Conservation (phyloP, 2,113 vertebrate genomes). For the Prochilodus magdalenae region DNA sequence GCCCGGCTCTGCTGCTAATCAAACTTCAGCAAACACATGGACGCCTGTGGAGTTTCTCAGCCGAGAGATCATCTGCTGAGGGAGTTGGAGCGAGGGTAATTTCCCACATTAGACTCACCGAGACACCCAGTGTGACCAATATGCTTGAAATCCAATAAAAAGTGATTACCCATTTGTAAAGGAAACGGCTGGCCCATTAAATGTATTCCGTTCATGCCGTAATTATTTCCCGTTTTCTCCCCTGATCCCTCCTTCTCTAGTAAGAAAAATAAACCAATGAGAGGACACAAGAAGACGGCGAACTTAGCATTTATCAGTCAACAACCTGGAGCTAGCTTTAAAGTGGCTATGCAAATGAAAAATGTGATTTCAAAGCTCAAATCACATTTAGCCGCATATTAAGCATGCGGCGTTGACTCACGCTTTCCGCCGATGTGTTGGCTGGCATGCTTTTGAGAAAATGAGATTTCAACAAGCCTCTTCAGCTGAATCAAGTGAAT, state of each 20-base stretch:
- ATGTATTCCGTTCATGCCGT: conserved; percentile 23
- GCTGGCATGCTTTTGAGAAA: not conserved
- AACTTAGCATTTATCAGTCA: conserved; percentile 28
- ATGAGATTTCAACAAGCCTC: not conserved
- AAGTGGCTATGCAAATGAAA: conserved; percentile 17
- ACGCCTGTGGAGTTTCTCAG: not conserved
- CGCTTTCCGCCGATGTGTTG: not conserved
- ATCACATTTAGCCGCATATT: conserved; percentile 16
- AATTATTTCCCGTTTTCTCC: conserved; percentile 35
- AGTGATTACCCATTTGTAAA: conserved; percentile 14
- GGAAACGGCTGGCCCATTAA: conserved; percentile 16
- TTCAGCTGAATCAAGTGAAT: not conserved
- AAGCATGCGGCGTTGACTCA: conserved; percentile 17
- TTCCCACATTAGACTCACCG: not conserved
- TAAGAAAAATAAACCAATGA: conserved; percentile 16
- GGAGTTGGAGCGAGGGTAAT: not conserved
- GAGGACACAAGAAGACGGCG: conserved; percentile 13
- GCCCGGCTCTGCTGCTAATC: not conserved
- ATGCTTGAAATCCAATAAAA: conserved; percentile 36
- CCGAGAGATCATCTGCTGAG: not conserved
- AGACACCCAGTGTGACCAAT: conserved; percentile 7
- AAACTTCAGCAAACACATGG: not conserved
- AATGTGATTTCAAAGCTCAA: not conserved
- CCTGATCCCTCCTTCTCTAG: not conserved
- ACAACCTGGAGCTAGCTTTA: conserved; percentile 24